Conservation (phyloP, 2,113 vertebrate genomes). For the Micronycteris hirsuta region DNA sequence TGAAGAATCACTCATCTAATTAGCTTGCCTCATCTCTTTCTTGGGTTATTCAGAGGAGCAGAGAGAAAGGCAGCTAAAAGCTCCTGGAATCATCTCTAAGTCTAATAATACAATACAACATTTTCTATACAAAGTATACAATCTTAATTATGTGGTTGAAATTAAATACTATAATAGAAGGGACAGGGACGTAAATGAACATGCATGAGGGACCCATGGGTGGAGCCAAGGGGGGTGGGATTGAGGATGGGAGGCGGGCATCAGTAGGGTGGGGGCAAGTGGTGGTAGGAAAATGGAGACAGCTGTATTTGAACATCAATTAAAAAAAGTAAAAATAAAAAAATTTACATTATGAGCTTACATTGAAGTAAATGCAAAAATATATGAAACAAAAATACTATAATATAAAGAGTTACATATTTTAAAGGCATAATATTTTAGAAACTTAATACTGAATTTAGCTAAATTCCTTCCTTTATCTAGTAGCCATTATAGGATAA, state of each 20-base stretch:
- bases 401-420: background rate
- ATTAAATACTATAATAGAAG: background rate
- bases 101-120: background rate
- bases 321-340: too few relatives aligned
- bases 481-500: background rate
- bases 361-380: too few relatives aligned
- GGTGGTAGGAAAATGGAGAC: too few relatives aligned
- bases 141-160: background rate
- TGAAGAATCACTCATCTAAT: slow-evolving; percentile 34
- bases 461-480: background rate
- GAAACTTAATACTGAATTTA: slow-evolving; percentile 16
- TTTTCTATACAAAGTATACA: background rate
- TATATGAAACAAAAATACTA: too few relatives aligned
- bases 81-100: background rate
- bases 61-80: background rate
- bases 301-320: too few relatives aligned
- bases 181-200: too few relatives aligned
- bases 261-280: too few relatives aligned
- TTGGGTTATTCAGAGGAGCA: background rate
- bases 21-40: slow-evolving; percentile 11
- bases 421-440: background rate
- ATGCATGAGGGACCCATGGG: too few relatives aligned
- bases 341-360: too few relatives aligned
- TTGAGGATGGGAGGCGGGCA: too few relatives aligned
- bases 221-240: too few relatives aligned